Evolutionary conservation across 2,888 invertebrate species (phyloP).

Genomic region (Phalera bucephala): DNA sequence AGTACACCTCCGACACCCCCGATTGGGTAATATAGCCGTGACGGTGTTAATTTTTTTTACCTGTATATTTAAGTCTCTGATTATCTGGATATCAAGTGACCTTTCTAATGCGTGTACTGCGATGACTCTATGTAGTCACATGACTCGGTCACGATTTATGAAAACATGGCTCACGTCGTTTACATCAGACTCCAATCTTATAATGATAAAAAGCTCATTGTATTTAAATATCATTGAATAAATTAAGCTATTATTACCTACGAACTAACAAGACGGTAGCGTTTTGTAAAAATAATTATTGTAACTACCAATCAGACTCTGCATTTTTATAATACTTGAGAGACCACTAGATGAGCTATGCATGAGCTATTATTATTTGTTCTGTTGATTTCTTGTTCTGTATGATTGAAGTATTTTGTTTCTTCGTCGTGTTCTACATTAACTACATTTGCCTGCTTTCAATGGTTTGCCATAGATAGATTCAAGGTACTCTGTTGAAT

Average conservation of each 20-base stretch:
- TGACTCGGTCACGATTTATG: constrained; percentile 53
- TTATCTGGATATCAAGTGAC: constrained; percentile 19
- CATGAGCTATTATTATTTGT: too few species aligned
- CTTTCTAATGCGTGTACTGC: constrained; percentile 23
- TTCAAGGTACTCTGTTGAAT: too few species aligned
- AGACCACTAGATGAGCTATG: too few species aligned
- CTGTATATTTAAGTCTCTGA: not conserved
- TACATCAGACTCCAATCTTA: constrained; percentile 27
- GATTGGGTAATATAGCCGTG: too few species aligned
- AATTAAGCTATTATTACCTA: constrained; percentile 1
- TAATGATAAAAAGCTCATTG: constrained; percentile 26
- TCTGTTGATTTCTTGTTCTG: too few species aligned
- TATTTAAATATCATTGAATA: constrained; percentile 36
- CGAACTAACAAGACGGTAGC: not conserved
- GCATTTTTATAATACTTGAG: too few species aligned
- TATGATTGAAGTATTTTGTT: too few species aligned
- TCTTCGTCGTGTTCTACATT: too few species aligned
- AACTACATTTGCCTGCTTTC: too few species aligned
- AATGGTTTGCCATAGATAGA: too few species aligned
- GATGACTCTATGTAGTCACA: constrained; percentile 41
- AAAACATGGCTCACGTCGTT: constrained; percentile 41
- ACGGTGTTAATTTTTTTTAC: too few species aligned
- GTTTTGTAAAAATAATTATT: not conserved
- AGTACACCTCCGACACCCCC: too few species aligned
- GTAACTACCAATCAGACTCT: not conserved